phyloP scores from a whole-genome alignment of 1,140 invertebrate genomes.

The Batillaria attramentaria region DNA sequence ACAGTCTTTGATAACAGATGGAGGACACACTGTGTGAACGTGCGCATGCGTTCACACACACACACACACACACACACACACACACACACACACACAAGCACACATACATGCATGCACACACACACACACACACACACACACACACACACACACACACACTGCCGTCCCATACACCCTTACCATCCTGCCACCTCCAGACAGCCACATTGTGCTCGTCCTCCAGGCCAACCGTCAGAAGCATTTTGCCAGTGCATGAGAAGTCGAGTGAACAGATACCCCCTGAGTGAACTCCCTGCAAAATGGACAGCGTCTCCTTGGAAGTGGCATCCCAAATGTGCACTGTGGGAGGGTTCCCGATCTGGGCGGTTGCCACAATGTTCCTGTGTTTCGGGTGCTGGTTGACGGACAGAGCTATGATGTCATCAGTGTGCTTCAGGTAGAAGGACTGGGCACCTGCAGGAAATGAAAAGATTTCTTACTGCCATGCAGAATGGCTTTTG shows the following conservation, averaged over 20 bases:
- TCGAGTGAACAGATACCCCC: constrained; percentile 69
- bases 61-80: neutral
- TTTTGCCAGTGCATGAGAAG: constrained; percentile 72
- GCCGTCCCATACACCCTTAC: constrained; percentile 40
- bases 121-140: neutral
- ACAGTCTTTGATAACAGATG: too few species aligned
- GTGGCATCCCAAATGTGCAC: constrained; percentile 71
- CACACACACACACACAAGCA: neutral
- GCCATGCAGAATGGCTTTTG: too few species aligned
- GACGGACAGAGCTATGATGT: constrained; percentile 71
- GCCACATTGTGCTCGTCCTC: constrained; percentile 67
- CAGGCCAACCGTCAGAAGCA: constrained; percentile 68
- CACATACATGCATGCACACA: neutral
- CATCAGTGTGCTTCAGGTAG: constrained; percentile 72
- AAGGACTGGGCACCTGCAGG: constrained; percentile 69
- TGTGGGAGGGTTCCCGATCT: constrained; percentile 67
- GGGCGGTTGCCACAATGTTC: constrained; percentile 69
- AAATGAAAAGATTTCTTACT: neutral
- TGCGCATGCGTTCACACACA: neutral
- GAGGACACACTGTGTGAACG: neutral
- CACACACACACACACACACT: constrained; percentile 17
- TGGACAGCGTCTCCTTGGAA: constrained; percentile 68
- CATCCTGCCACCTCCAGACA: constrained; percentile 73
- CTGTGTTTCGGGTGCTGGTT: constrained; percentile 71
- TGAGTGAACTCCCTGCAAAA: constrained; percentile 64